A percentile compares a stretch with the other conserved stretches of the same genome.
These are phyloP conservation scores for Sebastes hubbsi DNA, from an alignment of 2,797 vertebrate species.

Conservation along the genomic window DNA sequence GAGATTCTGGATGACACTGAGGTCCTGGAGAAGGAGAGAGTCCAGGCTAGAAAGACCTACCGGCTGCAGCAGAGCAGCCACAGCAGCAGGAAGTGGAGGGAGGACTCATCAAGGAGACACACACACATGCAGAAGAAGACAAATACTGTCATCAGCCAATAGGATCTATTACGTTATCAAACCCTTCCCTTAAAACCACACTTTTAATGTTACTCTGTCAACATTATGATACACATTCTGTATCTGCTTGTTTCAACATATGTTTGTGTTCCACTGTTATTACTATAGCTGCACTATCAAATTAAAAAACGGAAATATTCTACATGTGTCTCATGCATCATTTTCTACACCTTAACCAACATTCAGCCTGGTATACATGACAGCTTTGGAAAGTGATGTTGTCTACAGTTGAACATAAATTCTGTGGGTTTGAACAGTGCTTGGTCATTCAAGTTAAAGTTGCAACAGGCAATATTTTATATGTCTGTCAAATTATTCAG, in stretches of 20 bases:
- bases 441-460: no score
- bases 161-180: not conserved
- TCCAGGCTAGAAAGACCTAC: conserved; percentile 80
- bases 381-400: not conserved
- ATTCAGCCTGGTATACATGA: not conserved
- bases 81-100: conserved; percentile 66
- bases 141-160: conserved; percentile 5
- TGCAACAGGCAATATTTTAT: not conserved
- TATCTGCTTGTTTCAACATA: not conserved
- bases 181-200: not conserved
- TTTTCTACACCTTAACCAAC: not conserved
- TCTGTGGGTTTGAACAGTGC: not conserved
- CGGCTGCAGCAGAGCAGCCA: conserved; percentile 64
- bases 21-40: conserved; percentile 77
- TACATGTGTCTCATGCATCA: not conserved
- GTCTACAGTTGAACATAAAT: not conserved
- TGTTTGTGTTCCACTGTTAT: not conserved
- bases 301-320: not conserved
- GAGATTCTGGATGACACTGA: conserved; percentile 85
- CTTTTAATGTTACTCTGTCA: not conserved
- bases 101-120: conserved; percentile 54
- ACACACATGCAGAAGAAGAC: conserved; percentile 33
- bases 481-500: not conserved
- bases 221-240: not conserved
- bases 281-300: not conserved